These are phyloP conservation scores for Phrynosoma platyrhinos DNA, from an alignment of 2,113 vertebrate species.

Conservation along the genomic window DNA sequence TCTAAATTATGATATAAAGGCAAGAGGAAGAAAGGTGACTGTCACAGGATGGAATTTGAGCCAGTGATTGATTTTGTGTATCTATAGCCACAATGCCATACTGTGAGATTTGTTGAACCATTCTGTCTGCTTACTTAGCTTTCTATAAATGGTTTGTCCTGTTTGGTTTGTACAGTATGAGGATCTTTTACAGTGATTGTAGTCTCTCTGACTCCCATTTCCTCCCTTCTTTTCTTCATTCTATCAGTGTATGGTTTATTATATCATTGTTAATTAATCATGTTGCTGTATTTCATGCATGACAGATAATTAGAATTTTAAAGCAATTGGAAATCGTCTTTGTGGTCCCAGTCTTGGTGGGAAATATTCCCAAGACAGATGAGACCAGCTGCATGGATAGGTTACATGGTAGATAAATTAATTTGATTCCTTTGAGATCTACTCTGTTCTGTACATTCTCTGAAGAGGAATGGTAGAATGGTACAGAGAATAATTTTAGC, in stretches of 20 bases:
- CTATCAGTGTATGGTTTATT: background rate
- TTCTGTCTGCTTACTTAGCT: background rate
- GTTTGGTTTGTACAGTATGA: background rate
- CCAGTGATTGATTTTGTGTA: no score
- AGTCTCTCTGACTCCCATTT: background rate
- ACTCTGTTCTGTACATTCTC: background rate
- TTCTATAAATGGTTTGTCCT: background rate
- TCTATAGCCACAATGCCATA: no score
- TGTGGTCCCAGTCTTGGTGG: background rate
- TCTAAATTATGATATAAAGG: background rate
- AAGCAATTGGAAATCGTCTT: background rate
- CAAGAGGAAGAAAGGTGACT: background rate
- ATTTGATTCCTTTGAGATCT: constrained; percentile 2
- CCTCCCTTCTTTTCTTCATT: background rate
- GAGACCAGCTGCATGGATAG: background rate
- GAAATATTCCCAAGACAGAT: background rate
- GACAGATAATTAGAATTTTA: constrained; percentile 14
- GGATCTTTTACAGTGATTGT: background rate
- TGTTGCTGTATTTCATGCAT: constrained; percentile 6
- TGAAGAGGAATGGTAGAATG: background rate
- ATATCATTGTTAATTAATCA: background rate
- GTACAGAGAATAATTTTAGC: background rate
- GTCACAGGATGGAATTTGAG: no score
- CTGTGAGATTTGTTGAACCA: background rate
- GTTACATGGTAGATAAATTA: background rate